Evolutionary conservation across 2,888 invertebrate species (phyloP).

Genomic region (Drosophila acutilabella): DNA sequence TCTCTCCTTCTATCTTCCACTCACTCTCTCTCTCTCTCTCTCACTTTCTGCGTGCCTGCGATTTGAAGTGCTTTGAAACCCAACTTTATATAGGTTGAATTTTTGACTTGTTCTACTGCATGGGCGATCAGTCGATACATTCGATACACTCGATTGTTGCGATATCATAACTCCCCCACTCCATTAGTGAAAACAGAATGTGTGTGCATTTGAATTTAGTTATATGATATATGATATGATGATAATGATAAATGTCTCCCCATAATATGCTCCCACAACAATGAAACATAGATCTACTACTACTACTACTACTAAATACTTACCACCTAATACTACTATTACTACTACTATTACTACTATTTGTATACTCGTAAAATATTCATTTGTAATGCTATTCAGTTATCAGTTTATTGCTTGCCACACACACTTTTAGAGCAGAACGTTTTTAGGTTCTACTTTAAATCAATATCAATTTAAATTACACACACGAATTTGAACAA

Average conservation of each 20-base stretch:
- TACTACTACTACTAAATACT: slow-evolving; percentile 13
- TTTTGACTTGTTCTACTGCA: slow-evolving; percentile 52
- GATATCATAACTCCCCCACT: slow-evolving; percentile 14
- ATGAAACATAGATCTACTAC: slow-evolving; percentile 33
- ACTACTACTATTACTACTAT: slow-evolving; percentile 35
- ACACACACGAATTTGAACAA: slow-evolving; percentile 7
- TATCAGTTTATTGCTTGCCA: slow-evolving; percentile 57
- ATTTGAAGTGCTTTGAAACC: slow-evolving; percentile 6
- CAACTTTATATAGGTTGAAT: slow-evolving; percentile 35
- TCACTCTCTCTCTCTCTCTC: slow-evolving; percentile 25
- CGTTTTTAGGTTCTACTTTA: slow-evolving; percentile 26
- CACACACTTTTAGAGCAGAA: slow-evolving; percentile 26
- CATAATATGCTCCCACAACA: slow-evolving; percentile 11
- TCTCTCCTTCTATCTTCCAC: slow-evolving; percentile 13
- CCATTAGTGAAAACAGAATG: slow-evolving; percentile 37
- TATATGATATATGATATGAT: slow-evolving; percentile 50
- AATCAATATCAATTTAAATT: neutral
- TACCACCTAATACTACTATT: slow-evolving; percentile 35
- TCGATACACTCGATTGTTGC: slow-evolving; percentile 30
- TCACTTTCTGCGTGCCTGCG: slow-evolving; percentile 32
- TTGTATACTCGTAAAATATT: slow-evolving; percentile 49
- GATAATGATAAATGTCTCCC: slow-evolving; percentile 47
- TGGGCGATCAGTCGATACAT: slow-evolving; percentile 46
- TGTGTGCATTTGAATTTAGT: slow-evolving; percentile 57
- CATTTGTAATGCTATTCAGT: slow-evolving; percentile 56